Conservation (phyloP, 1,140 invertebrate species). For the Trialeurodes vaporariorum region DNA sequence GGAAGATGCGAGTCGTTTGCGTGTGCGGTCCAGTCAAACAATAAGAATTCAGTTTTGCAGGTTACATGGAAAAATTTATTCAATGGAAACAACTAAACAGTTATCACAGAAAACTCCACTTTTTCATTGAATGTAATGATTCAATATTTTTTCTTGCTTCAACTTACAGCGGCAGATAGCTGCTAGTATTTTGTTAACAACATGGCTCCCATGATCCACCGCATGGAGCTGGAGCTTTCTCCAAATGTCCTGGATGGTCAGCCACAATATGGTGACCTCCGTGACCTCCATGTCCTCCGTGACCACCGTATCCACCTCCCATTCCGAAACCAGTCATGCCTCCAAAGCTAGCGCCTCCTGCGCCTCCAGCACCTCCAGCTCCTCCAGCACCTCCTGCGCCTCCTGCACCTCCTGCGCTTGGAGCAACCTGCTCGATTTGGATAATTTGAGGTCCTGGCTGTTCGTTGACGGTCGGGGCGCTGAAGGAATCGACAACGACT, state of each 20-base stretch:
- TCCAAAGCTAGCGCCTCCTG: background rate
- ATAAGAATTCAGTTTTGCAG: too few relatives aligned
- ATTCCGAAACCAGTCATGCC: background rate
- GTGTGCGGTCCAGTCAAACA: too few relatives aligned
- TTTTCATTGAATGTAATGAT: too few relatives aligned
- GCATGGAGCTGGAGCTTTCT: background rate
- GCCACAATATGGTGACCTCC: background rate
- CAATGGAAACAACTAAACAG: too few relatives aligned
- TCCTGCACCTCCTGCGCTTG: background rate
- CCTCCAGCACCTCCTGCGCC: background rate
- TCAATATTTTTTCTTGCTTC: too few relatives aligned
- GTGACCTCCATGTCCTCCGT: too few relatives aligned
- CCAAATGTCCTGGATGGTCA: background rate
- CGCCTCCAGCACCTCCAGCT: background rate
- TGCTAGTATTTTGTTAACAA: too few relatives aligned
- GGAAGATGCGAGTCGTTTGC: too few relatives aligned
- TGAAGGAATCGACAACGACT: background rate
- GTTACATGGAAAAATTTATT: too few relatives aligned
- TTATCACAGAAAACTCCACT: too few relatives aligned
- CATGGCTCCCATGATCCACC: too few relatives aligned
- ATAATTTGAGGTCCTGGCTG: background rate
- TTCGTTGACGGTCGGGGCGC: background rate
- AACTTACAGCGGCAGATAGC: too few relatives aligned
- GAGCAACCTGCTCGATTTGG: background rate
- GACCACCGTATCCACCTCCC: background rate